A percentile compares a stretch with the other conserved stretches of the same genome.
phyloP scores from a whole-genome alignment of 1,140 invertebrate genomes.

The Reticulitermes speratus region DNA sequence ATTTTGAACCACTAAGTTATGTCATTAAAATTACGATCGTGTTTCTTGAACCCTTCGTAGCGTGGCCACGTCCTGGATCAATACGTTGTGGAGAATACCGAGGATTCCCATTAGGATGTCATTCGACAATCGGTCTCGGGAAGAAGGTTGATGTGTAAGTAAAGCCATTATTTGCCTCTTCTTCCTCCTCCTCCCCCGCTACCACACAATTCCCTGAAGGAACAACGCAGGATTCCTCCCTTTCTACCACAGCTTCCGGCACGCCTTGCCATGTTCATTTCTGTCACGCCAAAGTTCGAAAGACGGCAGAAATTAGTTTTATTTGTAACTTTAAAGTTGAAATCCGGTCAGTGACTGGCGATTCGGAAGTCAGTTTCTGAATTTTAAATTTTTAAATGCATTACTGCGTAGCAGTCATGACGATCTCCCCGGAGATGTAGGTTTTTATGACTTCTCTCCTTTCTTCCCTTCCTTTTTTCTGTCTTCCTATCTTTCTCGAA shows the following conservation, averaged over 20 bases:
- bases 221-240: neutral
- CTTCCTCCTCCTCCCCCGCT: too few relatives aligned
- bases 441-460: too few relatives aligned
- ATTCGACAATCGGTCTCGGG: slow-evolving; percentile 4
- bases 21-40: too few relatives aligned
- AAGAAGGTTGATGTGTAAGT: neutral
- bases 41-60: too few relatives aligned
- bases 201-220: neutral
- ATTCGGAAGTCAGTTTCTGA: too few relatives aligned
- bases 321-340: neutral
- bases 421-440: too few relatives aligned
- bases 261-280: neutral
- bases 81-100: neutral
- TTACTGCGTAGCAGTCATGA: too few relatives aligned
- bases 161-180: neutral
- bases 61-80: neutral
- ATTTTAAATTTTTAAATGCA: too few relatives aligned
- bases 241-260: neutral
- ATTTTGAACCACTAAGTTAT: too few relatives aligned
- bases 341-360: too few relatives aligned
- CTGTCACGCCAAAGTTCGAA: neutral
- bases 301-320: neutral
- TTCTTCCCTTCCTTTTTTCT: too few relatives aligned
- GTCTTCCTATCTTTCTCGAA: too few relatives aligned
- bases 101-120: neutral